phyloP scores from a whole-genome alignment of 2,888 invertebrate species.

The Drosophila eohydei region DNA sequence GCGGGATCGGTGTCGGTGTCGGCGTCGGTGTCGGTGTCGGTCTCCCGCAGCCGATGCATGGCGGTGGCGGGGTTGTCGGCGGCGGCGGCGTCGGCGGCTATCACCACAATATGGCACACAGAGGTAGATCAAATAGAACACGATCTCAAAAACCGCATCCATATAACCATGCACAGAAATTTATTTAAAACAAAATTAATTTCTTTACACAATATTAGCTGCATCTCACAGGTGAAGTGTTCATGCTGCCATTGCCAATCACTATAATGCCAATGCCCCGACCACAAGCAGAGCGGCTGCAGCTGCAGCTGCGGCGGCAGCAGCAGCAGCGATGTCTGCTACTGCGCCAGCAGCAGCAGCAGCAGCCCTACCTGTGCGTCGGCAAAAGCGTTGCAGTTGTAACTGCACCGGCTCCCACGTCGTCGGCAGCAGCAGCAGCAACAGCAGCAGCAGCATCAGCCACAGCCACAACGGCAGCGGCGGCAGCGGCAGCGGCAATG shows the following conservation, averaged over 20 bases:
- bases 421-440: slow-evolving; percentile 26
- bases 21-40: slow-evolving; percentile 51
- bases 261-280: slow-evolving; percentile 61
- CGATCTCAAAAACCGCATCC: slow-evolving; percentile 85
- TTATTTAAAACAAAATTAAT: slow-evolving; percentile 82
- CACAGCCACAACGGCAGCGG: slow-evolving; percentile 21
- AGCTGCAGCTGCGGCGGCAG: slow-evolving; percentile 8
- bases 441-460: background rate
- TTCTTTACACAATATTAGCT: slow-evolving; percentile 79
- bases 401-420: slow-evolving; percentile 28
- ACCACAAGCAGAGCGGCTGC: slow-evolving; percentile 26
- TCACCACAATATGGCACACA: slow-evolving; percentile 84
- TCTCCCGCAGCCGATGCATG: slow-evolving; percentile 57
- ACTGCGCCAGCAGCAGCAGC: slow-evolving; percentile 21
- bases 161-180: slow-evolving; percentile 84
- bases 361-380: slow-evolving; percentile 24
- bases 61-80: slow-evolving; percentile 37
- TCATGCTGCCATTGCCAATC: slow-evolving; percentile 75
- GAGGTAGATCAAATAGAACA: slow-evolving; percentile 85
- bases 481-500: slow-evolving; percentile 27
- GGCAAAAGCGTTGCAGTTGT: slow-evolving; percentile 17
- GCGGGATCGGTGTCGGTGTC: slow-evolving; percentile 43
- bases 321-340: slow-evolving; percentile 22
- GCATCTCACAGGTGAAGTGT: slow-evolving; percentile 77
- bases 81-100: slow-evolving; percentile 49